Evolutionary conservation across 2,113 vertebrate genomes (phyloP), one percentile per base, ranked within the genome.

Genomic region (Amphilophus citrinellus): DNA sequence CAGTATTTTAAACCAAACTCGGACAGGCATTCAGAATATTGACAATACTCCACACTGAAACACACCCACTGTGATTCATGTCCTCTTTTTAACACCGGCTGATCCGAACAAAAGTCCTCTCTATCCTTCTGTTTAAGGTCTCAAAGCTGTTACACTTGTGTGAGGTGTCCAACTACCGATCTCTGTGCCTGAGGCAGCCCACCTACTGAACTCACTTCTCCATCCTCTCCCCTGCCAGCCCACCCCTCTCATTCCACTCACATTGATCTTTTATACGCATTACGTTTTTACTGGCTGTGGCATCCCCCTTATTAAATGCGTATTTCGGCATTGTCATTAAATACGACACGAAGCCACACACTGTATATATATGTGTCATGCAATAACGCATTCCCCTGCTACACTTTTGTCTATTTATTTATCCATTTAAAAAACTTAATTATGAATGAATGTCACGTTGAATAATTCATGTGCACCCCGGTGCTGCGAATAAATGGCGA

Each of bases 351-450:
- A 87, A 90, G 81, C 84, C 39, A 79, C 76, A 85, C 44, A n/a
- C 66, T 53, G 66, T 89, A 82, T 82, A 81, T 82, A 81, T 84
- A 84, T 85, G 85, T 84, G 83, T 86, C 87, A 68, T 87, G 79
- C 88, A 87, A 86, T 92, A 90, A 65, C 22, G 61, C 32, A 78
- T 66, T 87, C 76, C 78, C 37, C 60, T 68, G 82, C 87, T 84
- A 92, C 66, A 87, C 87, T 80, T 92, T 81, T 87, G 89, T 93
- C 91, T 95, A 94, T 95, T 95, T 95, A 93, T 93, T 94, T 95
- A 93, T 93, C 93, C 90, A 93, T 95, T 94, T 88, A 90, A 95
- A 94, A 94, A 94, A 92, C 58, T 92, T 92, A 93, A 94, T 94
- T 94, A 93, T 95, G 91, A 91, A 94, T 91, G 92, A 95, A 89